Conservation (phyloP, 2,113 vertebrate species). For the Tachuris rubrigastra region DNA sequence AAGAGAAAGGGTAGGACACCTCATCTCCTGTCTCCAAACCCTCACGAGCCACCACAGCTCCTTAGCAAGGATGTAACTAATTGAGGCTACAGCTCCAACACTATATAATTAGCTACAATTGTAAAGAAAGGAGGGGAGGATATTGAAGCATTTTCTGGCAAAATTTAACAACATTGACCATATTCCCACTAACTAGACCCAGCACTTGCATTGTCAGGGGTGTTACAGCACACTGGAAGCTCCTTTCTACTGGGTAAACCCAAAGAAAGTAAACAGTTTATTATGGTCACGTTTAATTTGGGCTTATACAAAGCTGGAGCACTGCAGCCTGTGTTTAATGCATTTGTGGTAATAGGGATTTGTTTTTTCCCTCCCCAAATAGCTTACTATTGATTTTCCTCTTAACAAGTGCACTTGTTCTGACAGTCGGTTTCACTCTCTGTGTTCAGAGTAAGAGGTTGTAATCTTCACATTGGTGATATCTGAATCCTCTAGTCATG, state of each 20-base stretch:
- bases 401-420: constrained; percentile 21
- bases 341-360: neutral
- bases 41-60: neutral
- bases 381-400: constrained; percentile 44
- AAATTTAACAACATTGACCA: neutral
- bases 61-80: neutral
- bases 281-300: constrained; percentile 52
- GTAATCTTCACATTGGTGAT: neutral
- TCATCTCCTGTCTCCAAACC: neutral
- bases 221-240: neutral
- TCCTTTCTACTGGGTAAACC: constrained; percentile 4
- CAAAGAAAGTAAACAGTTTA: constrained; percentile 52
- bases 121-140: neutral
- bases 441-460: neutral
- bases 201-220: neutral
- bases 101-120: neutral
- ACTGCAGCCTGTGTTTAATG: constrained; percentile 46
- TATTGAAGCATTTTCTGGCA: neutral
- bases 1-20: neutral
- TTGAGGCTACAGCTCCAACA: neutral
- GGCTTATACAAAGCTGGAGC: neutral
- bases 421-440: neutral
- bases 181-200: neutral
- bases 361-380: neutral
- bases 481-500: constrained; percentile 3